Evolutionary conservation across 2,113 vertebrate genomes (phyloP).

Genomic region (Orthonyx spaldingii): DNA sequence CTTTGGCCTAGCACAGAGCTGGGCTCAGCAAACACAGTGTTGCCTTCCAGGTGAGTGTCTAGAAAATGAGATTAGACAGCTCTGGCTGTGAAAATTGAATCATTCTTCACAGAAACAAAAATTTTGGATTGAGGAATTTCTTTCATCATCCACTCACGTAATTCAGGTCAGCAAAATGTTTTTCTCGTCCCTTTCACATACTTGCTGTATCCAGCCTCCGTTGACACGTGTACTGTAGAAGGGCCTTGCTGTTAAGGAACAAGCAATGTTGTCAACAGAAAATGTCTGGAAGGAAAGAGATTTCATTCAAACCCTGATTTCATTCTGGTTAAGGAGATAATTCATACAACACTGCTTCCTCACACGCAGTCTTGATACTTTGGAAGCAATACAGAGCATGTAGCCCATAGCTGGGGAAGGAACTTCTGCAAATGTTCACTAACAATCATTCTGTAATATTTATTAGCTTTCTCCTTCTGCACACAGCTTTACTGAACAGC

Average conservation of each 20-base stretch:
- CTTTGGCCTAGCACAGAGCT: neutral
- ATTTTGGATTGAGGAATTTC: neutral
- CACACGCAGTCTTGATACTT: neutral
- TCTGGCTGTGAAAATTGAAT: neutral
- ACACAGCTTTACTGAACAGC: conserved; percentile 22
- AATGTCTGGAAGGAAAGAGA: neutral
- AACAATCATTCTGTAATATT: neutral
- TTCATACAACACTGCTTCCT: neutral
- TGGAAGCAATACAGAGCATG: neutral
- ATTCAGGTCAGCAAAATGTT: neutral
- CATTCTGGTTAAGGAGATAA: neutral
- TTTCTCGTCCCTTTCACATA: neutral
- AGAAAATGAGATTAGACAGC: neutral
- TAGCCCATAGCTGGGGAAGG: neutral
- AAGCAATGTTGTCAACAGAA: neutral
- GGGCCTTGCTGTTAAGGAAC: neutral
- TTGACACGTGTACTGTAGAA: neutral
- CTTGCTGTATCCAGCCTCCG: neutral
- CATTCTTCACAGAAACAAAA: neutral
- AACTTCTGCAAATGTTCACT: neutral
- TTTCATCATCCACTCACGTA: neutral
- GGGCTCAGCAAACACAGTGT: neutral
- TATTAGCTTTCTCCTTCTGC: neutral
- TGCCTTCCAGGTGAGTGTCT: neutral
- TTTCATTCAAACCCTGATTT: neutral